Evolutionary conservation across 2,113 vertebrate genomes (phyloP).

Genomic region (Calypte anna): DNA sequence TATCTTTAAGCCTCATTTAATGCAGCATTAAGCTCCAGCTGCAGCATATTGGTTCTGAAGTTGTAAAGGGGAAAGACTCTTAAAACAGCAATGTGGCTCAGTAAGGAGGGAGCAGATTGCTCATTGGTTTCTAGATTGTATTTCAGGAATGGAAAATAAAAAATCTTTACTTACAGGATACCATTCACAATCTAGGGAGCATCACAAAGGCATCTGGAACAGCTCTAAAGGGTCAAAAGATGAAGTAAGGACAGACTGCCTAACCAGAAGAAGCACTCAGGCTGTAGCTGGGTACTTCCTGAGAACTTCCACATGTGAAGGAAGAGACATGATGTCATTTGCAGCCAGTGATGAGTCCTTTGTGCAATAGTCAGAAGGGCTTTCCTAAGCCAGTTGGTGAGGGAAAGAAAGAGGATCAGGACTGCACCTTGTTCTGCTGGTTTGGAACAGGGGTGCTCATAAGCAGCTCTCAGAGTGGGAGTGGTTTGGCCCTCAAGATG

Average conservation of each 20-base stretch:
- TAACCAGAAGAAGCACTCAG: background rate
- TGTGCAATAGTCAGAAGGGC: background rate
- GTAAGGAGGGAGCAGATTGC: background rate
- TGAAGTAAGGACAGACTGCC: background rate
- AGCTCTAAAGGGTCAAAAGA: background rate
- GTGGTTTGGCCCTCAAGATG: background rate
- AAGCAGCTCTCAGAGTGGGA: background rate
- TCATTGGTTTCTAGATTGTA: background rate
- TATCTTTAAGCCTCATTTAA: constrained; percentile 51
- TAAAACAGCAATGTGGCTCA: background rate
- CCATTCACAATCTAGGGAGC: background rate
- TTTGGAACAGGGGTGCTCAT: background rate
- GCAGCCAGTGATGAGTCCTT: background rate
- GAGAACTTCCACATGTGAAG: background rate
- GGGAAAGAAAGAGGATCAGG: background rate
- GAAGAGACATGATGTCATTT: background rate
- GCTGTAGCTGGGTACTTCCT: background rate
- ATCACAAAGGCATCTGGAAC: background rate
- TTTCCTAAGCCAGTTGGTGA: background rate
- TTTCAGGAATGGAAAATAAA: background rate
- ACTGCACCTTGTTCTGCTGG: background rate
- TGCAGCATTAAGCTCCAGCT: constrained; percentile 32
- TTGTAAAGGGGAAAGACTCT: background rate
- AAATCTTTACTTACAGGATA: background rate
- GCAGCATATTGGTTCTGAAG: constrained; percentile 13